Base-by-base conservation (phyloP, 1,140 invertebrate species). In the Brachionus asplanchnoidis region DNA sequence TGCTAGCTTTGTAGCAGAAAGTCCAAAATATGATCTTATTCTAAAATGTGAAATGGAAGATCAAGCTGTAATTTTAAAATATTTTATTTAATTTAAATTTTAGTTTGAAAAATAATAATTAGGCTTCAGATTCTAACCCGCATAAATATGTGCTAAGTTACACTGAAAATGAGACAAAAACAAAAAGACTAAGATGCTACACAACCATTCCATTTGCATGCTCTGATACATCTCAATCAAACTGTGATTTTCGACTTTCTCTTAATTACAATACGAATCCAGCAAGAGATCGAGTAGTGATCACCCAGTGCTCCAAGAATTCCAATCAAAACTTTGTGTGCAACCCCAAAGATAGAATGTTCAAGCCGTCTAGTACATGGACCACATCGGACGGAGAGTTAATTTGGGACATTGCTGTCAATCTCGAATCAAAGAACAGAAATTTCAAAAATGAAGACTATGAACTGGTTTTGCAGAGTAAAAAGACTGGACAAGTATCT, bases 201-300 rank as follows among this genome's bases (percentile, higher is more conserved):
- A 14, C 73, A n/a, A 77, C 73, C 26, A 77, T 77, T 26, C 73
- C 73, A 26, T 46, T 77, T 50, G 40, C 17, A 50, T 77, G 73
- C 28, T 9, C 20, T 77, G 44, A 46, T 12, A 46, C 73, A 28
- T 50, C 73, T 8, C 4, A 12, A 17, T 50, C 73, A 26, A 50
- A 46, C 14, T 77, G 73, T n/a, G 42, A 46, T 12, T 28, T 77
- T 8, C 42, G 46, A 32, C 20, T 77, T 23, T 46, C 42, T 46
- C 42, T 77, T 8, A 50, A 77, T 46, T 77, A 77, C 20, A 28
- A 50, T 50, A 14, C 44, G 28, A 46, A 17, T 9, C 17, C 23
- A 9, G 20, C 2, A 4, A 77, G 28, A 2, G 68, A 73, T 50
- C n/a, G 20, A 36, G 73, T 77, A 32, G 42, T 77, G 20, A 11